These are phyloP conservation scores for Panopea generosa DNA, from an alignment of 2,888 invertebrate species.

Conservation along the genomic window DNA sequence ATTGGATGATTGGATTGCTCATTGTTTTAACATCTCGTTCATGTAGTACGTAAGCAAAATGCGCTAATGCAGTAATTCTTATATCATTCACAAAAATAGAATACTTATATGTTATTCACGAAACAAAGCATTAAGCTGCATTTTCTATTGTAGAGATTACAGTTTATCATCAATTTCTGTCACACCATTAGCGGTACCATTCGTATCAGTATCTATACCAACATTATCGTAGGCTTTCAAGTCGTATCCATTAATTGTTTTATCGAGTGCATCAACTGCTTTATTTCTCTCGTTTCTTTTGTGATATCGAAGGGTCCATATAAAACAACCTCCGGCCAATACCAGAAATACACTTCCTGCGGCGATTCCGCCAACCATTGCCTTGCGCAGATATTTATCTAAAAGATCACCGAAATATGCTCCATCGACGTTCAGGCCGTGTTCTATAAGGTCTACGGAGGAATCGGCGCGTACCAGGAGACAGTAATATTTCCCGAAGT, in stretches of 20 bases:
- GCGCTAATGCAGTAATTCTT: too few species aligned
- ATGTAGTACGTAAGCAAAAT: too few species aligned
- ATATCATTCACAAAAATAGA: too few species aligned
- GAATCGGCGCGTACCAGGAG: conserved; percentile 53
- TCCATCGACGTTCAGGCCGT: conserved; percentile 75
- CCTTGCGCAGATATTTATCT: conserved; percentile 69
- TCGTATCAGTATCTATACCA: conserved; percentile 27
- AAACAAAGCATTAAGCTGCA: too few species aligned
- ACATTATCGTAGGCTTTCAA: conserved; percentile 53
- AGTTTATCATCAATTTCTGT: too few species aligned
- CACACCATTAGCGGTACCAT: not conserved
- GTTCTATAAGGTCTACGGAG: conserved; percentile 52
- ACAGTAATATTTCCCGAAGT: conserved; percentile 75
- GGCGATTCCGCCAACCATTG: conserved; percentile 76
- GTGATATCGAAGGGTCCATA: conserved; percentile 71
- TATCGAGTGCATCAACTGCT: conserved; percentile 50
- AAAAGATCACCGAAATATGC: conserved; percentile 71
- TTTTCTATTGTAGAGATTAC: too few species aligned
- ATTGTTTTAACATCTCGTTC: too few species aligned
- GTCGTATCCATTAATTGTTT: conserved; percentile 44
- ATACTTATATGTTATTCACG: too few species aligned
- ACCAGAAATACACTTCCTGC: conserved; percentile 70
- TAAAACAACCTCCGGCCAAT: conserved; percentile 63
- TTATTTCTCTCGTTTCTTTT: conserved; percentile 32
- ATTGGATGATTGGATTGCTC: too few species aligned